Evolutionary conservation across 2,888 invertebrate genomes (phyloP).

Genomic region (Dione juno): DNA sequence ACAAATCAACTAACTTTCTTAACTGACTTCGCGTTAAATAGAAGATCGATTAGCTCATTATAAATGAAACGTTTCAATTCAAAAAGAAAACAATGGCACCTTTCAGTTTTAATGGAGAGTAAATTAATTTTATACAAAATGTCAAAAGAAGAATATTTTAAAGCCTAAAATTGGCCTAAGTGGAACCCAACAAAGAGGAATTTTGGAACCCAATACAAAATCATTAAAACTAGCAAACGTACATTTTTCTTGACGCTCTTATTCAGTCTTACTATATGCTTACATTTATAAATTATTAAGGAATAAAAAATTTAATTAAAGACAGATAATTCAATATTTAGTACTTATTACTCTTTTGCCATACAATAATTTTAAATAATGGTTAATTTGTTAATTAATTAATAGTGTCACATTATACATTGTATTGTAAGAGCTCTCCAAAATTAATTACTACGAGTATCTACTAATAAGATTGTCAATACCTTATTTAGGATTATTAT

Average conservation of each 20-base stretch:
- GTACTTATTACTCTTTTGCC: no score
- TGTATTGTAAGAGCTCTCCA: background rate
- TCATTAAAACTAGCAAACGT: no score
- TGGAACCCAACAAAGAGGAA: no score
- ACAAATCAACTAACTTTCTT: conserved; percentile 35
- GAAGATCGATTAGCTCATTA: conserved; percentile 24
- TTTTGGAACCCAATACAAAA: no score
- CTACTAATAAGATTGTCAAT: background rate
- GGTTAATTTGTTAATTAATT: no score
- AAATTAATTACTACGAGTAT: background rate
- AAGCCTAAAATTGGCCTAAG: background rate
- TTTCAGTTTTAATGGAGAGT: conserved; percentile 20
- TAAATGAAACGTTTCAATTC: conserved; percentile 14
- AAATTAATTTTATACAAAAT: conserved; percentile 19
- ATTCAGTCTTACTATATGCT: no score
- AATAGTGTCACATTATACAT: no score
- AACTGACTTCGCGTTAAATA: conserved; percentile 23
- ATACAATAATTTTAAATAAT: no score
- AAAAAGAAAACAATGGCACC: conserved; percentile 11
- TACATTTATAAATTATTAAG: no score
- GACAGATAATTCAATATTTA: no score
- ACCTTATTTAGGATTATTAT: background rate
- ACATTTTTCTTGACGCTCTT: no score
- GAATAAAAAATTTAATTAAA: no score
- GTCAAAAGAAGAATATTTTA: background rate